These are phyloP conservation scores for Plagodis pulveraria DNA, from an alignment of 2,888 invertebrate genomes.

Conservation along the genomic window DNA sequence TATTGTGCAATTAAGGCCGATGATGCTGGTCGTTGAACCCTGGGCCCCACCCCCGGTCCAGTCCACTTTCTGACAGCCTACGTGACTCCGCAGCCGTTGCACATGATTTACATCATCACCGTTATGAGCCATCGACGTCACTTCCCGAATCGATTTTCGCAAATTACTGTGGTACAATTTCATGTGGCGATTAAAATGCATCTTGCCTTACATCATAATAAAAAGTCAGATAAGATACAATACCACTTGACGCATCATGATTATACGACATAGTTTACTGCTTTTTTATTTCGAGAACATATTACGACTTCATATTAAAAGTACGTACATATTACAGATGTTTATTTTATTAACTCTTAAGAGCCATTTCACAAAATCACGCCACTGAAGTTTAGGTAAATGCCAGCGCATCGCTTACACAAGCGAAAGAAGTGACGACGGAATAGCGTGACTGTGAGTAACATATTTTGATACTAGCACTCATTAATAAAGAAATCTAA, in stretches of 20 bases:
- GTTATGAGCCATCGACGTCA: slow-evolving; percentile 35
- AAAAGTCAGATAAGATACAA: slow-evolving; percentile 9
- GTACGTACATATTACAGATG: too few species aligned
- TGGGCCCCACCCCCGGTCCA: slow-evolving; percentile 51
- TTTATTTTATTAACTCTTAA: too few species aligned
- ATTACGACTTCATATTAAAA: too few species aligned
- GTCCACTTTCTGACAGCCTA: slow-evolving; percentile 50
- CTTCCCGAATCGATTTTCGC: slow-evolving; percentile 15
- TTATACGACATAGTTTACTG: background rate
- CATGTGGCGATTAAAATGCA: slow-evolving; percentile 8
- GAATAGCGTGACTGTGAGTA: too few species aligned
- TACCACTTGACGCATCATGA: background rate
- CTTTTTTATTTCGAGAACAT: too few species aligned
- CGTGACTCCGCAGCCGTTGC: slow-evolving; percentile 69
- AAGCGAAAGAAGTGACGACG: too few species aligned
- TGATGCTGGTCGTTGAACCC: slow-evolving; percentile 58
- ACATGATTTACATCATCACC: slow-evolving; percentile 59
- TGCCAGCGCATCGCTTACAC: too few species aligned
- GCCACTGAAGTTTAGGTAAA: too few species aligned
- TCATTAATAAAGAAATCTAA: too few species aligned
- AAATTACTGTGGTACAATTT: slow-evolving; percentile 23
- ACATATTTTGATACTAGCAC: too few species aligned
- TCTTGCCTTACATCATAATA: slow-evolving; percentile 9
- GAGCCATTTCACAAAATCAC: too few species aligned
- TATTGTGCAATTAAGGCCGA: slow-evolving; percentile 71